Conservation (phyloP, 2,888 invertebrate species). For the Carabus problematicus region DNA sequence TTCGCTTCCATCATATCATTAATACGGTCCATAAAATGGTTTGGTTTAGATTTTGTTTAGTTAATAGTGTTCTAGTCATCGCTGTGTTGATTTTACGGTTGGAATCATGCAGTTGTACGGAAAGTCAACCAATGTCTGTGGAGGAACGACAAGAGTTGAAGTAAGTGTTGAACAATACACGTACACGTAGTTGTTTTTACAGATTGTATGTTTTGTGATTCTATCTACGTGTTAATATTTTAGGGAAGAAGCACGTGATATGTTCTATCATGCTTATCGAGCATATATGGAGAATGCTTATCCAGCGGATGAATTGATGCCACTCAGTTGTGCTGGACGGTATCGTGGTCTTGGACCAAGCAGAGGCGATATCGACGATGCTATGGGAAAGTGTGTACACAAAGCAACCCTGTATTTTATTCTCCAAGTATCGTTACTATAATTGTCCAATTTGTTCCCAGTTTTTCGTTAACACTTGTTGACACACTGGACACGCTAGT, state of each 20-base stretch:
- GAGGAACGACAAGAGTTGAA: conserved; percentile 70
- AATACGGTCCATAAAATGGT: conserved; percentile 48
- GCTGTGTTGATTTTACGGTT: conserved; percentile 32
- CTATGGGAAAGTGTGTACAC: conserved; percentile 91
- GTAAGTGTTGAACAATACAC: conserved; percentile 58
- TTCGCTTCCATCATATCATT: conserved; percentile 28
- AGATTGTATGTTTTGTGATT: neutral
- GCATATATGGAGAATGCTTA: conserved; percentile 98
- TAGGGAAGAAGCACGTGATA: conserved; percentile 89
- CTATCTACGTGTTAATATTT: conserved; percentile 48
- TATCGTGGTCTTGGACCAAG: conserved; percentile 89
- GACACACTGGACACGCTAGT: conserved; percentile 94
- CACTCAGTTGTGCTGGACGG: conserved; percentile 91
- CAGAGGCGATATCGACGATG: conserved; percentile 96
- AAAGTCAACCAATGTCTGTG: conserved; percentile 64
- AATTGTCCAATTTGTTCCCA: conserved; percentile 61
- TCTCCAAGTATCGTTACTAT: conserved; percentile 20
- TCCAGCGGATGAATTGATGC: conserved; percentile 98
- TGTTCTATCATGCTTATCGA: conserved; percentile 97
- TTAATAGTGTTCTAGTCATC: conserved; percentile 38
- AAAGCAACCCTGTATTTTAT: conserved; percentile 23
- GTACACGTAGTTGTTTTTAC: conserved; percentile 12
- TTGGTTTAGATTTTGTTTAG: conserved; percentile 47
- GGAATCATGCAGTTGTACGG: conserved; percentile 45
- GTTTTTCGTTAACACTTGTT: conserved; percentile 94